Percentiles rank a stretch among this genome's conserved stretches.
Conservation (phyloP, 1,140 invertebrate genomes). For the Diprion similis region DNA sequence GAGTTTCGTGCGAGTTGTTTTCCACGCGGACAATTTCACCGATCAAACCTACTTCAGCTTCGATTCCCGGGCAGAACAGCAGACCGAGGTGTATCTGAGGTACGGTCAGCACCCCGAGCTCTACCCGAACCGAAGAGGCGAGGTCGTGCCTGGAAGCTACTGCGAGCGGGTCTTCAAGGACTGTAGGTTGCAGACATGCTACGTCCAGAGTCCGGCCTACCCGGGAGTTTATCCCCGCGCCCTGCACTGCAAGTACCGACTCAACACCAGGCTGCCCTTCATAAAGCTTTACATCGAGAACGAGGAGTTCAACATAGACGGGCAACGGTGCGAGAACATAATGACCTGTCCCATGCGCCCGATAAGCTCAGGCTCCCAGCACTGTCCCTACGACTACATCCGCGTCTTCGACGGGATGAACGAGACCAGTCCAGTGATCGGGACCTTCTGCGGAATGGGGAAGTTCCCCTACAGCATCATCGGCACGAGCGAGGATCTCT, state of each 20-base stretch:
- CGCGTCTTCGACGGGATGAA: conserved; percentile 90
- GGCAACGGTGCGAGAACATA: conserved; percentile 91
- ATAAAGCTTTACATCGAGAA: conserved; percentile 93
- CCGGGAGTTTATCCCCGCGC: conserved; percentile 90
- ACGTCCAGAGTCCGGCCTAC: conserved; percentile 90
- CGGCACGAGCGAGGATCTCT: conserved; percentile 86
- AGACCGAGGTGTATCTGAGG: conserved; percentile 85
- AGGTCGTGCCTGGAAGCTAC: conserved; percentile 85
- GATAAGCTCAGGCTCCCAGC: conserved; percentile 83
- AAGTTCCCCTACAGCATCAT: conserved; percentile 94
- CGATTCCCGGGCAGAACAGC: conserved; percentile 83
- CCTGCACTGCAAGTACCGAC: conserved; percentile 86
- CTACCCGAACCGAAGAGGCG: conserved; percentile 87
- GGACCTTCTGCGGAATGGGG: conserved; percentile 92
- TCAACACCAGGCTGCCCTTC: conserved; percentile 86
- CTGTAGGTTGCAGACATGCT: conserved; percentile 87
- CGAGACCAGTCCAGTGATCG: conserved; percentile 84
- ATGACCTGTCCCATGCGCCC: conserved; percentile 94
- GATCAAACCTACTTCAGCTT: conserved; percentile 86
- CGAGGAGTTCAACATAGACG: conserved; percentile 93
- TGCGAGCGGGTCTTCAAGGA: conserved; percentile 86
- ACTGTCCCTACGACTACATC: conserved; percentile 91
- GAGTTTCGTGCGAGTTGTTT: conserved; percentile 87
- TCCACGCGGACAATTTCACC: conserved; percentile 91
- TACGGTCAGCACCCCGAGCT: conserved; percentile 92